Percentiles rank a stretch among this genome's conserved stretches.
phyloP scores from a whole-genome alignment of 2,888 invertebrate genomes.

The Dicyrtoma fusca region DNA sequence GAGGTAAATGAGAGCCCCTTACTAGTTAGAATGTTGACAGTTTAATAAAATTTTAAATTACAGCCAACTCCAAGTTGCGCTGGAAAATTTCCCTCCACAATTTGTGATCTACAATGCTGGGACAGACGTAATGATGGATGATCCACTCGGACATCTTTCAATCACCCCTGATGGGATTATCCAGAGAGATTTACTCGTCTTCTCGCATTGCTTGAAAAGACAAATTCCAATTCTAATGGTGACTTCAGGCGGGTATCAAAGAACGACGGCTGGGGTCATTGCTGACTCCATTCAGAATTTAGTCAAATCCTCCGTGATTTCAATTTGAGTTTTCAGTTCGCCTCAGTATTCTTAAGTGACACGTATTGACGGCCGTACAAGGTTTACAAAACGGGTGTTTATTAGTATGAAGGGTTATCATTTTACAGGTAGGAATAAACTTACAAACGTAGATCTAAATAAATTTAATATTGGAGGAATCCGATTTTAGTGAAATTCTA shows the following conservation, averaged over 20 bases:
- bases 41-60: slow-evolving; percentile 8
- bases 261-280: slow-evolving; percentile 76
- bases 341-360: no score
- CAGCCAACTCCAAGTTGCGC: slow-evolving; percentile 65
- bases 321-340: slow-evolving; percentile 39
- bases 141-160: slow-evolving; percentile 74
- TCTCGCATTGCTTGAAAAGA: slow-evolving; percentile 68
- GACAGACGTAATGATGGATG: slow-evolving; percentile 78
- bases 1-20: no score
- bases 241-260: slow-evolving; percentile 84
- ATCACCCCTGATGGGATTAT: slow-evolving; percentile 79
- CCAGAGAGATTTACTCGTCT: slow-evolving; percentile 80
- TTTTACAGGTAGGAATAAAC: no score
- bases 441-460: no score
- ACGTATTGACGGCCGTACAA: no score
- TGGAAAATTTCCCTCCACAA: slow-evolving; percentile 75
- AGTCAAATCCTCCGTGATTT: slow-evolving; percentile 61
- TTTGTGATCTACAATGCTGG: slow-evolving; percentile 92
- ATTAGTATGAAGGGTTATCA: no score
- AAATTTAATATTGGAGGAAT: no score
- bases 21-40: no score
- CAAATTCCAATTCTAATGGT: slow-evolving; percentile 81
- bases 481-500: no score
- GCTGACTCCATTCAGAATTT: slow-evolving; percentile 84
- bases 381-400: no score